Conservation (phyloP, 2,797 vertebrate species). For the Anguilla pacifica region DNA sequence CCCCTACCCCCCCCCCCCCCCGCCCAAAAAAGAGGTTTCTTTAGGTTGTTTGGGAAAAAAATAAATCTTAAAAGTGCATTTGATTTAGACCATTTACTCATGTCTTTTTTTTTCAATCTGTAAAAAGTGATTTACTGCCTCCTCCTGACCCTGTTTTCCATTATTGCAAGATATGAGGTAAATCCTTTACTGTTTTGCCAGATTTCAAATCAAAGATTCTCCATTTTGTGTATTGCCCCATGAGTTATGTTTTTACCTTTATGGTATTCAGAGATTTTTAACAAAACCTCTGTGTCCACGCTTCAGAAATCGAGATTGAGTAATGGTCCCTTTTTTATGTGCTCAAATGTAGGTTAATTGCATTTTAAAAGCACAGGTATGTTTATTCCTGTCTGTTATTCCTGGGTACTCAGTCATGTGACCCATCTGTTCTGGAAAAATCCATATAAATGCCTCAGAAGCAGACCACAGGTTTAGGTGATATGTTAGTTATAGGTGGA, state of each 20-base stretch:
- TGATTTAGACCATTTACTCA: not conserved
- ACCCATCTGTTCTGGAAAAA: not conserved
- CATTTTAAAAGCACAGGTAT: not conserved
- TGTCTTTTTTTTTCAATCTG: too few species aligned
- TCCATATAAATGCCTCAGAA: not conserved
- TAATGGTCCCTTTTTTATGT: not conserved
- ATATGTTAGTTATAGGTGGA: not conserved
- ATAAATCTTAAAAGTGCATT: not conserved
- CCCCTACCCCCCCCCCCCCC: conserved; percentile 17
- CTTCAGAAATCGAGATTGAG: not conserved
- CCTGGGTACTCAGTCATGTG: not conserved
- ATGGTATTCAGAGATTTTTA: not conserved
- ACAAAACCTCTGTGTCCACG: not conserved
- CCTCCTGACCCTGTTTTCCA: not conserved
- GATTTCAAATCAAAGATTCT: conserved; percentile 27
- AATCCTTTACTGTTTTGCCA: conserved; percentile 29
- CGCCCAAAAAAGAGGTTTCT: conserved; percentile 23
- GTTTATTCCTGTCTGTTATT: not conserved
- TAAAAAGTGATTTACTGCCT: not conserved
- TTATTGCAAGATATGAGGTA: not conserved
- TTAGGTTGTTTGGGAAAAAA: not conserved
- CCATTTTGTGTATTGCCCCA: not conserved
- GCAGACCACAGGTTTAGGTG: not conserved
- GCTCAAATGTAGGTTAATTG: not conserved
- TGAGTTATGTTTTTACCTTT: not conserved